Evolutionary conservation across 2,797 vertebrate genomes (phyloP).

Genomic region (Enteromius anoplus): DNA sequence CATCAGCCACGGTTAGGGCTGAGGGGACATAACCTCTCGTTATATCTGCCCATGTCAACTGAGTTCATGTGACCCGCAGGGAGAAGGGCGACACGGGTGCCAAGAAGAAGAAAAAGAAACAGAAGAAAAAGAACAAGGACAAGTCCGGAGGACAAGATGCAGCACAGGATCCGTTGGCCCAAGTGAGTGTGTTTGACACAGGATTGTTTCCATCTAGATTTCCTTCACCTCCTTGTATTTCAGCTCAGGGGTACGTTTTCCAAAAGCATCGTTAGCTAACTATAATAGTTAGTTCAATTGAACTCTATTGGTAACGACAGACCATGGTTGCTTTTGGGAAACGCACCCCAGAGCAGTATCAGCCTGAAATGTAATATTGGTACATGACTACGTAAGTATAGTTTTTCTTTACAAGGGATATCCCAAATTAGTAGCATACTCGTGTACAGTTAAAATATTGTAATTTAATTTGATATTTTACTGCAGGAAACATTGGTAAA

Average conservation of each 20-base stretch:
- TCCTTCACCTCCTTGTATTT: not conserved
- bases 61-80: constrained; percentile 58
- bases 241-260: no score
- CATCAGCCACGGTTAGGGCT: not conserved
- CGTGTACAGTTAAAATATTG: not conserved
- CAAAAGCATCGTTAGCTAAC: no score
- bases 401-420: not conserved
- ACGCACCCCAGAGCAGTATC: no score
- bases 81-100: constrained; percentile 90
- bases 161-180: constrained; percentile 86
- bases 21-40: not conserved
- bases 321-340: no score
- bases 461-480: not conserved
- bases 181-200: constrained; percentile 72
- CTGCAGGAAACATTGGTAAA: not conserved
- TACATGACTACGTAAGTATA: not conserved
- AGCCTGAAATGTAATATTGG: not conserved
- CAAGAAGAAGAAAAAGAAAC: constrained; percentile 99
- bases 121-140: constrained; percentile 92
- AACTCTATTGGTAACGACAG: no score
- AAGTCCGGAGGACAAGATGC: constrained; percentile 85
- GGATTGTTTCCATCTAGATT: not conserved
- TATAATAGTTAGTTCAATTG: no score
- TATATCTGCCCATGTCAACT: constrained; percentile 8
- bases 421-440: not conserved